A percentile compares a stretch with the other conserved stretches of the same genome.
Evolutionary conservation across 2,113 vertebrate genomes (phyloP).

Genomic region (Empidonax alnorum): DNA sequence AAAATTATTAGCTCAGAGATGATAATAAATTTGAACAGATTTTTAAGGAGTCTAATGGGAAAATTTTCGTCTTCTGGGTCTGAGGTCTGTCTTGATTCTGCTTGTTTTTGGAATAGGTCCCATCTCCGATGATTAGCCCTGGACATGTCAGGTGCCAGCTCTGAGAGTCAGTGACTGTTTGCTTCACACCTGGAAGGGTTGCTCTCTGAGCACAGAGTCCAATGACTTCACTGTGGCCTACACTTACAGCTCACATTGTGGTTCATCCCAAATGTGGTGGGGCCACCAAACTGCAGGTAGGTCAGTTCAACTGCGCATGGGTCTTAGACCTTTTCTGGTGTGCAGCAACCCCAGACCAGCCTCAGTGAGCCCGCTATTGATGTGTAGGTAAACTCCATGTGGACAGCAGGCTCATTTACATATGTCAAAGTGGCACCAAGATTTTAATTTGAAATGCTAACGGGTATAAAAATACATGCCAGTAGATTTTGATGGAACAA

Average conservation of each 20-base stretch:
- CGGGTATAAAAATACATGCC: neutral
- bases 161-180: neutral
- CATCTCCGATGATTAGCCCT: neutral
- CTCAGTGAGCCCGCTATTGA: neutral
- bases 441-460: neutral
- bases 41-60: neutral
- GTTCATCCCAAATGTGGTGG: neutral
- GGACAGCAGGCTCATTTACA: neutral
- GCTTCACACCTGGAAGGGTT: neutral
- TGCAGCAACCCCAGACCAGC: neutral
- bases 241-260: accelerated
- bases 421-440: accelerated
- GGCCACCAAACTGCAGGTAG: neutral
- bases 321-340: neutral
- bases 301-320: no score
- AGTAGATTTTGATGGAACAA: neutral
- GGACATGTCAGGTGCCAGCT: neutral
- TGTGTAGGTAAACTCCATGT: neutral
- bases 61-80: neutral
- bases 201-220: neutral
- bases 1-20: neutral
- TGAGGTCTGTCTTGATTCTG: neutral
- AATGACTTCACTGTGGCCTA: neutral
- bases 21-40: neutral
- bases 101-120: neutral